A percentile compares a stretch with the other conserved stretches of the same genome.
Conservation (phyloP, 2,797 vertebrate genomes). For the Arrhamphus sclerolepis region DNA sequence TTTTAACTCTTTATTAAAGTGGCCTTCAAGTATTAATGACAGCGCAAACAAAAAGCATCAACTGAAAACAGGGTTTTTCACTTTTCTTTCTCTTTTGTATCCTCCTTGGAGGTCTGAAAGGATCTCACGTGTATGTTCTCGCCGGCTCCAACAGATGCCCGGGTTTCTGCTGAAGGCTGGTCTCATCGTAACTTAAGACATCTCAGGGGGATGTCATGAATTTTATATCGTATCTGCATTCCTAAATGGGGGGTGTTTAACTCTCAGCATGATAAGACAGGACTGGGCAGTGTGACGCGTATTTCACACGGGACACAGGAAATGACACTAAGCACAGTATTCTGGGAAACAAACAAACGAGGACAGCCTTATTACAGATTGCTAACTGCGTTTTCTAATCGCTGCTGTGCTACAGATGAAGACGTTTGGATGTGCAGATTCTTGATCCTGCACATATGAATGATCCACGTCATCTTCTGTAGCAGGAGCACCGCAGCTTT, state of each 20-base stretch:
- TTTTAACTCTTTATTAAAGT: no score
- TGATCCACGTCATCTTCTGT: constrained; percentile 30
- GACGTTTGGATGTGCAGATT: no score
- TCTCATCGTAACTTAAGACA: neutral
- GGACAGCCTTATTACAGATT: constrained; percentile 19
- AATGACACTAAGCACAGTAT: no score
- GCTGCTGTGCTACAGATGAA: no score
- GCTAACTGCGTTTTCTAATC: no score
- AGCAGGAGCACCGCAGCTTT: constrained; percentile 1
- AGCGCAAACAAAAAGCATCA: constrained; percentile 4
- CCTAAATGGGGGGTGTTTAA: no score
- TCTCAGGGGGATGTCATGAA: neutral
- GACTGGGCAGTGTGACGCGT: no score
- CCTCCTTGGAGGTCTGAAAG: no score
- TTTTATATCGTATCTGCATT: neutral
- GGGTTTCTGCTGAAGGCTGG: neutral
- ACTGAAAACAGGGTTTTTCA: constrained; percentile 42
- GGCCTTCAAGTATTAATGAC: constrained; percentile 9
- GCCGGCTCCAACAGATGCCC: neutral
- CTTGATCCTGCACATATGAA: neutral
- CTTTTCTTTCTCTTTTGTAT: no score
- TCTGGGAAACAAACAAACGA: neutral
- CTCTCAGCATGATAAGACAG: no score
- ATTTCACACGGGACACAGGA: no score
- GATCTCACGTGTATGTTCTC: neutral